Percentiles rank a stretch among this genome's conserved stretches.
Conservation (phyloP, 2,797 vertebrate species). For the Carduelis carduelis region DNA sequence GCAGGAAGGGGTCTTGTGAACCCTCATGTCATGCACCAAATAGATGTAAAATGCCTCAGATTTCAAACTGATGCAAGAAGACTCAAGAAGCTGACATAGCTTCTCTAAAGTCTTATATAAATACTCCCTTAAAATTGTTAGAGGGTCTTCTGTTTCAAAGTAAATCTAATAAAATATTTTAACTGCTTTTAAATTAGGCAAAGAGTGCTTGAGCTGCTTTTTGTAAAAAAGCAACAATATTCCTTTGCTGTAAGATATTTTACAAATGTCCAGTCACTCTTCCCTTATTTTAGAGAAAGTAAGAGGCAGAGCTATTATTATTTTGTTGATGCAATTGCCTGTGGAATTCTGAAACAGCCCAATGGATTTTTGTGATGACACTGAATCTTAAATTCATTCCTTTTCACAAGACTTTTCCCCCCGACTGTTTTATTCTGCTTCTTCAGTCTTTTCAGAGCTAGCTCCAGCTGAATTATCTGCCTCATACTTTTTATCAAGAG, state of each 20-base stretch:
- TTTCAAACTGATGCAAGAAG: not conserved
- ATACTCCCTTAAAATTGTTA: not conserved
- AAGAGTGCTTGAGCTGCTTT: not conserved
- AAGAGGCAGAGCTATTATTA: not conserved
- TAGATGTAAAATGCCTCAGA: not conserved
- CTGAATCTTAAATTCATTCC: not conserved
- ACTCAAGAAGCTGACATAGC: not conserved
- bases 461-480: constrained; percentile 71
- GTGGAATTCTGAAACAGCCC: not conserved
- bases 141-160: not conserved
- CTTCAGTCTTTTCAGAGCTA: constrained; percentile 82
- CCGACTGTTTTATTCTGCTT: constrained; percentile 60
- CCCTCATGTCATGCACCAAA: not conserved
- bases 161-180: not conserved
- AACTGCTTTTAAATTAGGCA: not conserved
- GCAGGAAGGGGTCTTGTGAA: not conserved
- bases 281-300: not conserved
- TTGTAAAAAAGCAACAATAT: not conserved
- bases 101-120: constrained; percentile 19
- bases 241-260: not conserved
- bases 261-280: not conserved
- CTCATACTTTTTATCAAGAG: constrained; percentile 79
- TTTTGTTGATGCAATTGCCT: not conserved
- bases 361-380: not conserved
- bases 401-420: not conserved